Evolutionary conservation across 2,797 vertebrate genomes (phyloP).

Genomic region (Notamacropus eugenii): DNA sequence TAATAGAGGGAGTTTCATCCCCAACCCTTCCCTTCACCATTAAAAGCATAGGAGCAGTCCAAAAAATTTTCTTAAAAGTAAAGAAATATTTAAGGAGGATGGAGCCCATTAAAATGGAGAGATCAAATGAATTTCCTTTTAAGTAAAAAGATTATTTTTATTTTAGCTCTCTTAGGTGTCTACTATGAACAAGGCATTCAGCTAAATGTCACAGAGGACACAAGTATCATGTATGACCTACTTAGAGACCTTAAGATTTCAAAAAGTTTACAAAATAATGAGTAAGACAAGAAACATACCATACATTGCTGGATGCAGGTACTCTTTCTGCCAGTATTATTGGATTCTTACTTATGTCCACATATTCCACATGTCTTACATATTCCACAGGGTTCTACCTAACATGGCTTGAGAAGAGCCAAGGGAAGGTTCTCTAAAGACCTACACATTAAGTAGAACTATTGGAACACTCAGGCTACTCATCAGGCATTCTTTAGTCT

Average conservation of each 20-base stretch:
- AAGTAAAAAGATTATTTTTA: not conserved
- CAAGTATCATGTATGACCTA: not conserved
- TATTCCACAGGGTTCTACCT: not conserved
- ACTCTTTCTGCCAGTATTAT: not conserved
- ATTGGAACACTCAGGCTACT: not conserved
- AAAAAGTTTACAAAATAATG: not conserved
- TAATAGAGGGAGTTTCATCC: not conserved
- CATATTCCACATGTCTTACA: too few relatives aligned
- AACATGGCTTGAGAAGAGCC: not conserved
- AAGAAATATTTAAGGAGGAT: not conserved
- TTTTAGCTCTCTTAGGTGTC: not conserved
- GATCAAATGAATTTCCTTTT: not conserved
- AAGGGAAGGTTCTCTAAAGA: too few relatives aligned
- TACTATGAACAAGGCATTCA: not conserved
- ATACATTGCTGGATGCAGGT: not conserved
- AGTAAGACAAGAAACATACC: not conserved
- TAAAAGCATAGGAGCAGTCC: not conserved
- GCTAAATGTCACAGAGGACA: not conserved
- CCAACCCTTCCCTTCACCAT: not conserved
- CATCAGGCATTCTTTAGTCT: not conserved
- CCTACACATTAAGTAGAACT: not conserved
- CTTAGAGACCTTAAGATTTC: not conserved
- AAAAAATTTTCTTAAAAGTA: not conserved
- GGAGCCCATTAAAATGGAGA: not conserved
- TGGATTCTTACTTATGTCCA: not conserved